Conservation (phyloP, 2,888 invertebrate genomes). For the Drosophila formosana region DNA sequence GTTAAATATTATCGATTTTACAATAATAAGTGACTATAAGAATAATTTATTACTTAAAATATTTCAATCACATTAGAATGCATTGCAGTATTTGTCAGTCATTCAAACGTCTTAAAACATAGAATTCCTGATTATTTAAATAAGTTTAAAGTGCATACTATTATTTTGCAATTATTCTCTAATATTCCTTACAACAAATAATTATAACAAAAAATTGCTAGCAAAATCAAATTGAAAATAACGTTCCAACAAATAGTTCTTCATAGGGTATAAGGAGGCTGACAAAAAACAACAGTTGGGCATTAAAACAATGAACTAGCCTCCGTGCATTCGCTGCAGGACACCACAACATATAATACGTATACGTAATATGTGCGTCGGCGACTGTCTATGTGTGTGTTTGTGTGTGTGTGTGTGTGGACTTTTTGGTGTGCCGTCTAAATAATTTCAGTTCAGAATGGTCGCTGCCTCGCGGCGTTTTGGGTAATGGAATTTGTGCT, state of each 20-base stretch:
- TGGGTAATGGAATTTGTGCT: constrained; percentile 47
- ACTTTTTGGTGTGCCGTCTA: constrained; percentile 35
- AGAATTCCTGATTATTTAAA: too few species aligned
- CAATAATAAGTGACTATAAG: too few species aligned
- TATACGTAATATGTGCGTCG: constrained; percentile 6
- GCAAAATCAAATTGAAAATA: neutral
- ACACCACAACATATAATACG: constrained; percentile 30
- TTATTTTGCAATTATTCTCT: too few species aligned
- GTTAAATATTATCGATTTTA: too few species aligned
- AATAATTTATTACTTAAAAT: too few species aligned
- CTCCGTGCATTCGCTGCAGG: constrained; percentile 57
- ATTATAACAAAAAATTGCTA: neutral
- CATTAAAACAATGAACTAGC: constrained; percentile 64
- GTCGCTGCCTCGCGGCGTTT: constrained; percentile 38
- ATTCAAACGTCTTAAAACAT: too few species aligned
- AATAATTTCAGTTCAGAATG: constrained; percentile 60
- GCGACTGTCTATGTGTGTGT: constrained; percentile 18
- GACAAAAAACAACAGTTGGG: constrained; percentile 28
- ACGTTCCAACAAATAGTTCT: neutral
- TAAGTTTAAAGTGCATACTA: too few species aligned
- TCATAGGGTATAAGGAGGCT: constrained; percentile 32
- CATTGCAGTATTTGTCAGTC: too few species aligned
- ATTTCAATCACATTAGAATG: too few species aligned
- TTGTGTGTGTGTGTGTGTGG: constrained; percentile 16
- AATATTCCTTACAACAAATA: too few species aligned